phyloP scores from a whole-genome alignment of 2,113 vertebrate genomes.

The Oxyruncus cristatus region DNA sequence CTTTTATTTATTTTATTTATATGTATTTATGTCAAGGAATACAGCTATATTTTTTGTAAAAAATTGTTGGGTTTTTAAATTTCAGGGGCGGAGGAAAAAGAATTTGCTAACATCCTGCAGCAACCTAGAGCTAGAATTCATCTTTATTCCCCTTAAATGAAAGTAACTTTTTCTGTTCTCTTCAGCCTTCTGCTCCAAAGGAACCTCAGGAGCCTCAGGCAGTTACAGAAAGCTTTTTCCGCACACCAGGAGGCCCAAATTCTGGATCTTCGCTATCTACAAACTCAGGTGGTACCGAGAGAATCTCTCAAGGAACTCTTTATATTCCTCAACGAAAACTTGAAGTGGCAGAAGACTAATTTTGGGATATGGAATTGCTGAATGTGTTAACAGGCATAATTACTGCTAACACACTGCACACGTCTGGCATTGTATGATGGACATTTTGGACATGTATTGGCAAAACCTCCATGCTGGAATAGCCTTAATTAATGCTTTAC shows the following conservation, averaged over 20 bases:
- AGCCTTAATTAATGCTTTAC: constrained; percentile 34
- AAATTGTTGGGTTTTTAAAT: not conserved
- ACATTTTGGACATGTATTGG: constrained; percentile 29
- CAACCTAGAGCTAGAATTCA: not conserved
- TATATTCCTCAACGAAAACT: constrained; percentile 88
- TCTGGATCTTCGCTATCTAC: constrained; percentile 55
- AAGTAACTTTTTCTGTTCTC: not conserved
- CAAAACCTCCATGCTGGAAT: constrained; percentile 40
- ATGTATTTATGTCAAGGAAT: not conserved
- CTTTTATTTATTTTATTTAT: not conserved
- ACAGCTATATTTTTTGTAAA: not conserved
- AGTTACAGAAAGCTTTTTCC: constrained; percentile 83
- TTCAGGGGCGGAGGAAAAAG: rapidly evolving
- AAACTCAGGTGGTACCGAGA: constrained; percentile 48
- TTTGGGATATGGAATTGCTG: not conserved
- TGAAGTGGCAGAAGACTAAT: constrained; percentile 82
- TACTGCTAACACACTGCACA: not conserved
- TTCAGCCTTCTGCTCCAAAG: constrained; percentile 75
- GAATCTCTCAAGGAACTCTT: constrained; percentile 62
- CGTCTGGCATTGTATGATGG: not conserved
- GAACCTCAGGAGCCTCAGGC: constrained; percentile 79
- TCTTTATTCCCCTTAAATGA: not conserved
- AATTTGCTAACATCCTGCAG: not conserved
- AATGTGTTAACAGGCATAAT: not conserved
- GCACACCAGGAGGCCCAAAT: constrained; percentile 79